Evolutionary conservation across 2,888 invertebrate genomes (phyloP), one percentile per base, ranked within the genome.

Genomic region (Euzophera pinguis): DNA sequence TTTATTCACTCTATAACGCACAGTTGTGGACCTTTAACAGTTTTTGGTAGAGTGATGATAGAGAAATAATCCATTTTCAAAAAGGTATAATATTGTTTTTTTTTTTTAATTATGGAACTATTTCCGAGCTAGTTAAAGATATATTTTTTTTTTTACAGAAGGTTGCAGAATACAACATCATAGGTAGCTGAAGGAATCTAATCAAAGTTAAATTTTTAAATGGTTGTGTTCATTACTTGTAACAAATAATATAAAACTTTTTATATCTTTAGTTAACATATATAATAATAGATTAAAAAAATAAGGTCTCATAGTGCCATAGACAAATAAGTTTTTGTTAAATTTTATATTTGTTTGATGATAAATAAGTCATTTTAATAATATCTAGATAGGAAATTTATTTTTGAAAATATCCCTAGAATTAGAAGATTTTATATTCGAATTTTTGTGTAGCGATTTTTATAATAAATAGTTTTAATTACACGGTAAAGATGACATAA

Each of bases 121-220:
- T n/a, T n/a, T n/a, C n/a, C n/a, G n/a, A n/a, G n/a, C n/a, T n/a
- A n/a, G n/a, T n/a, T n/a, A n/a, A n/a, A n/a, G n/a, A n/a, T n/a
- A n/a, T 29, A 53, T 47, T 45, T 52, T 35, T 58, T 58, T 53
- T 59, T 38, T 81, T 78, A 29, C 83, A 89, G 89, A 85, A 73
- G 71, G 71, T 0, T 88, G 89, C 74, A 72, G 86, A 71, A 62
- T 81, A 10, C 87, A 84, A 6, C 87, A 88, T 55, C 89, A 89
- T 58, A 88, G 89, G 76, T 89, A 89, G 83, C 85, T 71, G 71
- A 61, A 52, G 50, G 47, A 47, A 47, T 39, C 32, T 51, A 29
- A 57, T 50, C 32, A 37, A 52, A 68, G 53, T 55, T 34, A 60
- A 62, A 60, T 60, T 58, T 65, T 59, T 45, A 9, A 61, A 70